A percentile compares a stretch with the other conserved stretches of the same genome.
Conservation (phyloP, 1,140 invertebrate genomes). For the Caenorhabditis inopinata region DNA sequence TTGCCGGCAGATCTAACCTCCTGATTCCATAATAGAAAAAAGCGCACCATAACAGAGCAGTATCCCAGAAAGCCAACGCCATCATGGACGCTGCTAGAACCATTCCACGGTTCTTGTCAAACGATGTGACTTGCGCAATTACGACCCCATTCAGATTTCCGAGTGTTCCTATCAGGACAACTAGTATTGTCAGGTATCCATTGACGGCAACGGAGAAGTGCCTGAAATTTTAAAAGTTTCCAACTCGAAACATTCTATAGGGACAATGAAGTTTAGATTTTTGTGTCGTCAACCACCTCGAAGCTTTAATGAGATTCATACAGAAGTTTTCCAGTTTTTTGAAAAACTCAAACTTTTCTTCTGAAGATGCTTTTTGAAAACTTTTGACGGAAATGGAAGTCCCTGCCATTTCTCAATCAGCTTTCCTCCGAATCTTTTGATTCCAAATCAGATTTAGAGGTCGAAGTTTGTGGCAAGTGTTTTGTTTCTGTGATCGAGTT, state of each 20-base stretch:
- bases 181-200: slow-evolving; percentile 51
- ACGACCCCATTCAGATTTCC: slow-evolving; percentile 54
- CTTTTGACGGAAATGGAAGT: slow-evolving; percentile 4
- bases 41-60: slow-evolving; percentile 56
- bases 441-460: not conserved
- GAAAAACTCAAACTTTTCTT: no score
- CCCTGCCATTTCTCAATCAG: no score
- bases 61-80: slow-evolving; percentile 58
- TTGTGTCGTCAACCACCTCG: no score
- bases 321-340: no score
- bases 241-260: no score
- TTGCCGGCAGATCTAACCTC: slow-evolving; percentile 24
- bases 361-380: no score
- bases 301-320: no score
- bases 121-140: slow-evolving; percentile 53
- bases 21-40: slow-evolving; percentile 58
- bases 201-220: slow-evolving; percentile 50
- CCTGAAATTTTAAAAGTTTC: slow-evolving; percentile 51
- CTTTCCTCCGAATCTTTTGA: no score
- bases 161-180: slow-evolving; percentile 54
- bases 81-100: slow-evolving; percentile 56
- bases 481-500: no score
- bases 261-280: no score
- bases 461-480: not conserved
- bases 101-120: slow-evolving; percentile 59